phyloP scores from a whole-genome alignment of 2,113 vertebrate genomes.

The Sturnus vulgaris region DNA sequence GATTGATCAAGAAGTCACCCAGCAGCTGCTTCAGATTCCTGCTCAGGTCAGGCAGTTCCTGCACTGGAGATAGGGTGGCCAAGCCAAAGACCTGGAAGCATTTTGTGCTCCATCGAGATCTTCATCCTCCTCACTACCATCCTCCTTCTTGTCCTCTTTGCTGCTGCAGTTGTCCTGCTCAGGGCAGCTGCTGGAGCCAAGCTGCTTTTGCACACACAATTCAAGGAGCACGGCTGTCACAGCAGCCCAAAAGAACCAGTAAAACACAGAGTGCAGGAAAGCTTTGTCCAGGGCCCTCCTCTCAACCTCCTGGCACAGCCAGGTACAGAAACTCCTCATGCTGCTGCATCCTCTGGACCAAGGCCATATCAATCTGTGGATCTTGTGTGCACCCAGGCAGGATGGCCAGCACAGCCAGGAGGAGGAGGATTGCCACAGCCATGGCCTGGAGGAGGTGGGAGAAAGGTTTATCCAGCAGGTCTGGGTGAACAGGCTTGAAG shows the following conservation, averaged over 20 bases:
- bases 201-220: background rate
- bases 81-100: background rate
- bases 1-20: background rate
- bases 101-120: background rate
- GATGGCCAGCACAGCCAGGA: background rate
- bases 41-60: background rate
- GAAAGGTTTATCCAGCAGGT: background rate
- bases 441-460: background rate
- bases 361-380: fast-evolving
- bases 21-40: background rate
- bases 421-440: fast-evolving
- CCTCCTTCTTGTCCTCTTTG: background rate
- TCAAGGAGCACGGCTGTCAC: background rate
- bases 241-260: too few species aligned
- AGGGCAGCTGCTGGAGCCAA: background rate
- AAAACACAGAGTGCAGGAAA: background rate
- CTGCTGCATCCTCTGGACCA: fast-evolving
- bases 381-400: fast-evolving
- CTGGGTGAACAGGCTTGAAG: background rate
- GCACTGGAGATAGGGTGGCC: too few species aligned
- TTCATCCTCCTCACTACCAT: background rate
- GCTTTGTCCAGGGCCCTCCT: background rate
- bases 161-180: background rate
- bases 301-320: background rate
- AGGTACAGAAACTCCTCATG: fast-evolving